Percentiles rank a stretch among this genome's conserved stretches.
phyloP scores from a whole-genome alignment of 2,888 invertebrate genomes.

The Erebia palarica region DNA sequence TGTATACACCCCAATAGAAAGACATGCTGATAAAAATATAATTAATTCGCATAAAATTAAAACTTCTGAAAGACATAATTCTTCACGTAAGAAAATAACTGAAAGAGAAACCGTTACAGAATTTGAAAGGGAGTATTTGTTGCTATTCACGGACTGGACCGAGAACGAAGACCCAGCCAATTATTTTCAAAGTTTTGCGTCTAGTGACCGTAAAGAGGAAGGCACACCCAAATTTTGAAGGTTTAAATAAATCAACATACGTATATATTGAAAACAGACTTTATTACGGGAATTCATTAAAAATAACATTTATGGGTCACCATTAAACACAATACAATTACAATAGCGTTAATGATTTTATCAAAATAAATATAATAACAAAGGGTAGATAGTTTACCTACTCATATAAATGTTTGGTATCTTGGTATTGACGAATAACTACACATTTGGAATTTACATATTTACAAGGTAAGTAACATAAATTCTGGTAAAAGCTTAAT shows the following conservation, averaged over 20 bases:
- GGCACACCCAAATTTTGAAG: background rate
- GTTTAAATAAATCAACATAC: constrained; percentile 44
- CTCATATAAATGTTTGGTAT: constrained; percentile 79
- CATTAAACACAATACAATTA: constrained; percentile 71
- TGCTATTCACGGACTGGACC: constrained; percentile 70
- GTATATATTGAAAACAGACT: constrained; percentile 71
- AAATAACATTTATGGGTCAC: constrained; percentile 63
- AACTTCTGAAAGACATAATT: constrained; percentile 2
- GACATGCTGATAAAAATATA: constrained; percentile 8
- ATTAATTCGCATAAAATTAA: constrained; percentile 2
- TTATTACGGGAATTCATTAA: constrained; percentile 73
- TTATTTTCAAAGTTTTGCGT: constrained; percentile 52
- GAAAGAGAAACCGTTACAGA: constrained; percentile 50
- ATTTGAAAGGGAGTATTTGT: constrained; percentile 65
- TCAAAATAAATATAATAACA: constrained; percentile 73
- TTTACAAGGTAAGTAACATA: constrained; percentile 73
- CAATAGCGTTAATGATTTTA: constrained; percentile 59
- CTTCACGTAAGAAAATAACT: constrained; percentile 24
- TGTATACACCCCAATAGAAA: constrained; percentile 24
- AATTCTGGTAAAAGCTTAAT: constrained; percentile 69
- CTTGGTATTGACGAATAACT: constrained; percentile 76
- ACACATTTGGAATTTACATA: constrained; percentile 78
- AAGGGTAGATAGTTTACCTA: constrained; percentile 70
- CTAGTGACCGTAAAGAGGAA: constrained; percentile 25
- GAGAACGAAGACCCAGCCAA: constrained; percentile 60